Evolutionary conservation across 2,888 invertebrate genomes (phyloP), one percentile per base, ranked within the genome.

Genomic region (Oithona nana): DNA sequence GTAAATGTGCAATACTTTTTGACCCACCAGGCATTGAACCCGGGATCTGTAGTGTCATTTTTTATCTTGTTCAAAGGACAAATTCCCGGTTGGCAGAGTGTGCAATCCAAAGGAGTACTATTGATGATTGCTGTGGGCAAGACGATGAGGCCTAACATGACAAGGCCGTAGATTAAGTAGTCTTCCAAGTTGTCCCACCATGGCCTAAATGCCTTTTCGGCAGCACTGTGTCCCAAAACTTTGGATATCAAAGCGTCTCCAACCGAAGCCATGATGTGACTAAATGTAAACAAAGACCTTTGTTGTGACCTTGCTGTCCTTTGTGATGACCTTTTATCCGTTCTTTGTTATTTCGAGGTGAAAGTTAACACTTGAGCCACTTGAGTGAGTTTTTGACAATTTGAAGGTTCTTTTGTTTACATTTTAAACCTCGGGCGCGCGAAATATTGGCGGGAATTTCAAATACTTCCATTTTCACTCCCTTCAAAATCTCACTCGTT

Each of bases 71-170:
- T 49, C 1, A 26, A 24, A n/a, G 59, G 50, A 26, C 59, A 59
- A 16, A 20, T n/a, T 4, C 28, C 49, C 13, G 24, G 22, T n/a
- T n/a, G n/a, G 11, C 61, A 61, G 1, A 61, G 54, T 28, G 28
- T 61, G 52, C 61, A 61, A 31, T 61, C 61, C 52, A 61, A 28
- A 3, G 61, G 61, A n/a, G 61, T 61, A 6, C 61, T 29, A 54
- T 61, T 52, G 2, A 61, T 61, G 31, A 61, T 61, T 1, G 61
- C 54, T 6, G 61, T 61, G 1, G 61, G 61, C 28, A 61, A 54
- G 13, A 29, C 61, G 22, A 61, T 61, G 4, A 61, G 24, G 1
- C 61, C 61, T 59, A 59, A 59, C 50, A 59, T 49, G 24, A 59
- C 59, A 24, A 59, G 29, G 8, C 59, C 59, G 28, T 59, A 59